A percentile compares a stretch with the other conserved stretches of the same genome.
Conservation (phyloP, 1,140 invertebrate species). For the Drosophila nannoptera region DNA sequence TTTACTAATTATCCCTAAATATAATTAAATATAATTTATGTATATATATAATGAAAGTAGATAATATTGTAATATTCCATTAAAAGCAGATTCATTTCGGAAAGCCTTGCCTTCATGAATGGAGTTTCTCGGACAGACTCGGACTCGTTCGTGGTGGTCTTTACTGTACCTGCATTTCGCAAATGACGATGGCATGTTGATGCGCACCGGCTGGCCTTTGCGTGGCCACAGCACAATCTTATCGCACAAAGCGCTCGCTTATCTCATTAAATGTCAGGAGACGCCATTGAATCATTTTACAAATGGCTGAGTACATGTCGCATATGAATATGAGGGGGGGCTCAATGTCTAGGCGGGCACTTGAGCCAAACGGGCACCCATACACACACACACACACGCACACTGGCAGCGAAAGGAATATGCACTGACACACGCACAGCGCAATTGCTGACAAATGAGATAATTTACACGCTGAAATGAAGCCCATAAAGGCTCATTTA, state of each 20-base stretch:
- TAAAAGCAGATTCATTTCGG: no score
- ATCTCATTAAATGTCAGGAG: constrained; percentile 74
- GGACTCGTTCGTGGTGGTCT: no score
- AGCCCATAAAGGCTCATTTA: constrained; percentile 78
- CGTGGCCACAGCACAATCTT: constrained; percentile 46
- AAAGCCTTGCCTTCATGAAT: neutral
- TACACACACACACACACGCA: constrained; percentile 25
- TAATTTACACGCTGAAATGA: constrained; percentile 78
- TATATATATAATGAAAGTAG: no score
- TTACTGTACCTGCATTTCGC: neutral
- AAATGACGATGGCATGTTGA: constrained; percentile 6
- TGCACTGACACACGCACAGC: constrained; percentile 45
- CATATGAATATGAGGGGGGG: constrained; percentile 46
- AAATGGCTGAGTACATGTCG: constrained; percentile 71
- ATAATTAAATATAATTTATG: no score
- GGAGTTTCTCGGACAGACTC: neutral
- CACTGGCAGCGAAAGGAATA: neutral
- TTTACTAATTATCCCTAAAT: no score
- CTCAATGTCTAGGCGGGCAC: constrained; percentile 46
- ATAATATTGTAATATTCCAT: no score
- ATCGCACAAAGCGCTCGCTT: constrained; percentile 61
- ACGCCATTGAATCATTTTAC: constrained; percentile 76
- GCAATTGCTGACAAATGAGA: constrained; percentile 78
- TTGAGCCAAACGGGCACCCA: constrained; percentile 29
- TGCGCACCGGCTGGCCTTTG: constrained; percentile 44